These are phyloP conservation scores for Harlomillsia oculata DNA, from an alignment of 1,140 invertebrate species.

Conservation along the genomic window DNA sequence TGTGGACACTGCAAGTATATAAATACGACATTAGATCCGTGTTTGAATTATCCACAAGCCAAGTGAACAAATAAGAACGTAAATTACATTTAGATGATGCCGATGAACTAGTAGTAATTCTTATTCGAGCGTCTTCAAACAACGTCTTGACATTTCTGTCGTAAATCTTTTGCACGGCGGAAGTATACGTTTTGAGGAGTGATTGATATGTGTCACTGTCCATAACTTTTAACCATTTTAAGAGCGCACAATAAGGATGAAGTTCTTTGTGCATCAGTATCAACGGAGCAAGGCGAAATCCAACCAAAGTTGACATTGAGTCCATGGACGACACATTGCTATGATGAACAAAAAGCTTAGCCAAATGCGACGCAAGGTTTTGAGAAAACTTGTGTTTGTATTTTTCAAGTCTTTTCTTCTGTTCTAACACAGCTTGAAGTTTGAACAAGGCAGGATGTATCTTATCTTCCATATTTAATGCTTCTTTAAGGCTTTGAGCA, in stretches of 20 bases:
- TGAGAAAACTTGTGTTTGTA: conserved; percentile 73
- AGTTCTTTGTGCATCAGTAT: conserved; percentile 70
- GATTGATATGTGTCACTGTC: conserved; percentile 70
- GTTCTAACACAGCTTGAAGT: conserved; percentile 75
- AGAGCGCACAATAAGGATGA: conserved; percentile 71
- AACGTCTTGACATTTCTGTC: conserved; percentile 69
- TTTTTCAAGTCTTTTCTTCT: conserved; percentile 73
- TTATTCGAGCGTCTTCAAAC: conserved; percentile 61
- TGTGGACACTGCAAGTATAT: conserved; percentile 14
- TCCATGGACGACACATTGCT: conserved; percentile 30
- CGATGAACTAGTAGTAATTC: conserved; percentile 30
- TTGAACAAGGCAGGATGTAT: conserved; percentile 54
- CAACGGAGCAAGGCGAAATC: conserved; percentile 65
- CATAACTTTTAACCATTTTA: conserved; percentile 80
- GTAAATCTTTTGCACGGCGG: conserved; percentile 69
- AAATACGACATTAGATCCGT: background rate
- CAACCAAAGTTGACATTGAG: conserved; percentile 39
- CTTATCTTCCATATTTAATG: conserved; percentile 43
- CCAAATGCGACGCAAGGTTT: conserved; percentile 72
- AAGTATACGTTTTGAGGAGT: conserved; percentile 68
- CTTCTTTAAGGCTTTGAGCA: conserved; percentile 25
- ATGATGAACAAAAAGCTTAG: conserved; percentile 82
- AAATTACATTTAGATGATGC: conserved; percentile 13
- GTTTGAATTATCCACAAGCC: background rate
- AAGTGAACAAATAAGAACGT: conserved; percentile 1